phyloP scores from a whole-genome alignment of 2,113 vertebrate species.

The Phoenicopterus ruber region DNA sequence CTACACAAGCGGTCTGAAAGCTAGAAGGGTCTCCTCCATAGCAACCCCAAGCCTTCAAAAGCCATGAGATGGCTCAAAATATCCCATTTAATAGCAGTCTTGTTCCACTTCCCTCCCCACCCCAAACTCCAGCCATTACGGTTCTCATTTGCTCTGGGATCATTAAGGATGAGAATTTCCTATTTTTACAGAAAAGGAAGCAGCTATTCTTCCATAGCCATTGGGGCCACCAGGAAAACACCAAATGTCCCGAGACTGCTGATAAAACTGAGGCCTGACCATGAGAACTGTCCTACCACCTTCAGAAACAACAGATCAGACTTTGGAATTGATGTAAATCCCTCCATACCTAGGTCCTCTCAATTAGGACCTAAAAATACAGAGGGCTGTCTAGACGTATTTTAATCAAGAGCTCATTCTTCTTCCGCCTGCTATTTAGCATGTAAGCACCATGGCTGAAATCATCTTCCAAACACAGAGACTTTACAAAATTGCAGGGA shows the following conservation, averaged over 20 bases:
- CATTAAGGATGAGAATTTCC: background rate
- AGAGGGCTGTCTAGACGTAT: background rate
- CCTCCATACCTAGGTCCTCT: background rate
- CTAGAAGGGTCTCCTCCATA: background rate
- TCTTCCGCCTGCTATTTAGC: background rate
- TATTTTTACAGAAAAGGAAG: background rate
- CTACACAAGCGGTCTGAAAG: background rate
- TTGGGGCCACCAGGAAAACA: background rate
- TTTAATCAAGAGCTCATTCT: constrained; percentile 48
- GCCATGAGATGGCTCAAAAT: background rate
- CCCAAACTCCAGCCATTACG: background rate
- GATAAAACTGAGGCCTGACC: background rate
- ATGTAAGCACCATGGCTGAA: background rate
- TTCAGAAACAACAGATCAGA: background rate
- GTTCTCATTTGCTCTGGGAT: background rate
- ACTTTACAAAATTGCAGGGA: constrained; percentile 41
- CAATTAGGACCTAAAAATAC: background rate
- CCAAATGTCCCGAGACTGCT: background rate
- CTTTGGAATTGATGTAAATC: background rate
- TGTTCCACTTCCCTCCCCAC: background rate
- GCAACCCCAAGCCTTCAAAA: background rate
- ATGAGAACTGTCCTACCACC: background rate
- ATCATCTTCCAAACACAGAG: background rate
- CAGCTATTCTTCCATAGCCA: background rate
- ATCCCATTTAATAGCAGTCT: background rate